These are phyloP conservation scores for Elaphurus davidianus DNA, from an alignment of 2,113 vertebrate species.

Conservation along the genomic window DNA sequence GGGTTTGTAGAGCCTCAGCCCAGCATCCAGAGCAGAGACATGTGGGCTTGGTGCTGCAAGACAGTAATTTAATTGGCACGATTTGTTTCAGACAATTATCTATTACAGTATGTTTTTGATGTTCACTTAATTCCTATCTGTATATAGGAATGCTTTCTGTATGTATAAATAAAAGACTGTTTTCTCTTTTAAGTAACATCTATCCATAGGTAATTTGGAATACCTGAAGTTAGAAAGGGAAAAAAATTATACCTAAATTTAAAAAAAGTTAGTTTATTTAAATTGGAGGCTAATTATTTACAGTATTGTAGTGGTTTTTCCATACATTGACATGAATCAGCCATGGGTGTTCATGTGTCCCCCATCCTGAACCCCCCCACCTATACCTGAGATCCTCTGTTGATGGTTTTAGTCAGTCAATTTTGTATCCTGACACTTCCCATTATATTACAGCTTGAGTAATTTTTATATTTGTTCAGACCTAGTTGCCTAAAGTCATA, in stretches of 20 bases:
- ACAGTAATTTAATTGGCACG: not conserved
- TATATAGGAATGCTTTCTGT: not conserved
- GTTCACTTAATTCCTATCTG: not conserved
- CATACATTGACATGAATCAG: not conserved
- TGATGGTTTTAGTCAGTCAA: not conserved
- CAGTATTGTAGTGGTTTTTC: not conserved
- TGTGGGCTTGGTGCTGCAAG: not conserved
- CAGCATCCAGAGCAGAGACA: not conserved
- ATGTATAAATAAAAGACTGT: not conserved
- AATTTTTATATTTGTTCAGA: not conserved
- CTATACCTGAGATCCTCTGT: not conserved
- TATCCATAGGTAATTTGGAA: not conserved
- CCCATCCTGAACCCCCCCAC: not conserved
- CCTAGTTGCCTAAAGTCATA: not conserved
- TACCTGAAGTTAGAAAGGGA: not conserved
- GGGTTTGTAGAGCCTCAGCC: not conserved
- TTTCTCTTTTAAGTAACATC: not conserved
- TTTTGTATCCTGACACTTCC: conserved; percentile 7
- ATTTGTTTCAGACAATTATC: not conserved
- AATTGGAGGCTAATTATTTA: not conserved
- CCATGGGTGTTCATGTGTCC: not conserved
- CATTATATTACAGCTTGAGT: not conserved
- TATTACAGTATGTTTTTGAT: not conserved
- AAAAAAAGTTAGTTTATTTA: not conserved
- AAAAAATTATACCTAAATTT: not conserved